A percentile compares a stretch with the other conserved stretches of the same genome.
Conservation (phyloP, 1,140 invertebrate species). For the Apolygus lucorum region DNA sequence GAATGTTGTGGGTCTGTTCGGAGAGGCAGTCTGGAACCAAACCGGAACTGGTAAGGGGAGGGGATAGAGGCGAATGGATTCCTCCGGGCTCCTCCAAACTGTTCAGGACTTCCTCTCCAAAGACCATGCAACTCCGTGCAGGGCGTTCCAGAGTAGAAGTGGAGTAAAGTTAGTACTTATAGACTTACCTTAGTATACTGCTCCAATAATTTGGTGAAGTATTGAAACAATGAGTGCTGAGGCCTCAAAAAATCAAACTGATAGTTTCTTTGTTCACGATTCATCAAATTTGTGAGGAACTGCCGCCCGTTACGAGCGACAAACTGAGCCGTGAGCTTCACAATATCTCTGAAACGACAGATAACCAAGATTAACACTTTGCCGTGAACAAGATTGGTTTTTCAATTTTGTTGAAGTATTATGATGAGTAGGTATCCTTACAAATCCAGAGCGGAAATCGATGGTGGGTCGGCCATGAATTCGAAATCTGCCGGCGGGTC, state of each 20-base stretch:
- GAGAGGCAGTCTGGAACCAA: too few species aligned
- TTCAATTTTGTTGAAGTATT: too few species aligned
- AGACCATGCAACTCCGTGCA: too few species aligned
- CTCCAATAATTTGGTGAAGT: slow-evolving; percentile 95
- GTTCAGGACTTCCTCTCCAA: too few species aligned
- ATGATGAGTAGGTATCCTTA: slow-evolving; percentile 49
- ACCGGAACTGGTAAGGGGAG: too few species aligned
- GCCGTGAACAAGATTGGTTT: not conserved
- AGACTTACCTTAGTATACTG: slow-evolving; percentile 88
- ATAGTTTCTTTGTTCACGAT: slow-evolving; percentile 93
- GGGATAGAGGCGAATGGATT: too few species aligned
- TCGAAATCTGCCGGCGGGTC: slow-evolving; percentile 95
- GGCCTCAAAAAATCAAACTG: slow-evolving; percentile 98
- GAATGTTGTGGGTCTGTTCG: too few species aligned
- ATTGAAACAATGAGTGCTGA: slow-evolving; percentile 96
- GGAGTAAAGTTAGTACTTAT: too few species aligned
- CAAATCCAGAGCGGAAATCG: slow-evolving; percentile 96
- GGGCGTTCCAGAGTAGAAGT: too few species aligned
- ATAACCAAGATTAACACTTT: slow-evolving; percentile 32
- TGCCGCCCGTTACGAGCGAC: slow-evolving; percentile 96
- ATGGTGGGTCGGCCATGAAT: slow-evolving; percentile 95
- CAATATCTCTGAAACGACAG: slow-evolving; percentile 69
- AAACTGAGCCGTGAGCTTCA: slow-evolving; percentile 97
- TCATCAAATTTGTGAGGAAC: slow-evolving; percentile 97
- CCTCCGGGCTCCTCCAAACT: too few species aligned